phyloP scores from a whole-genome alignment of 2,888 invertebrate species.

The Copidosoma aretas region DNA sequence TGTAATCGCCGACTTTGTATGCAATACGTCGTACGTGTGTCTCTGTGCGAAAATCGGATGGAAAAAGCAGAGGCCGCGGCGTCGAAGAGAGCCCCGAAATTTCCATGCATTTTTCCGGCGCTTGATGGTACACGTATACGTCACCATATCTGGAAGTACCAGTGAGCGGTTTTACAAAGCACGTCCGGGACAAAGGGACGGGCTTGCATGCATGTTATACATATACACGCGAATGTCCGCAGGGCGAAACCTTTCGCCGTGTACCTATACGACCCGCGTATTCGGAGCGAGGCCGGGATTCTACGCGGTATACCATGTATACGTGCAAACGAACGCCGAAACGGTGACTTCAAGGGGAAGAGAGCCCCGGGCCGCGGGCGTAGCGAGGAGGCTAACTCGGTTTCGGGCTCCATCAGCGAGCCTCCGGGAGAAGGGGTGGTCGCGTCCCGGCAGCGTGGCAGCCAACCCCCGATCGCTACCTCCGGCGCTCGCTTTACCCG shows the following conservation, averaged over 20 bases:
- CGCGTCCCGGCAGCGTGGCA: neutral
- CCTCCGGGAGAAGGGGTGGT: no score
- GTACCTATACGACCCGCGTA: neutral
- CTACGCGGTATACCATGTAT: neutral
- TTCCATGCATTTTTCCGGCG: conserved; percentile 47
- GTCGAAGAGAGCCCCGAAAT: neutral
- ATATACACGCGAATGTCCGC: neutral
- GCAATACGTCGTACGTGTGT: no score
- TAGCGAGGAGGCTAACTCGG: conserved; percentile 55
- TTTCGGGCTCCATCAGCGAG: conserved; percentile 56
- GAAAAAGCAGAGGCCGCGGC: neutral
- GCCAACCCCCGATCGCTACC: neutral
- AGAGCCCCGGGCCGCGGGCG: conserved; percentile 1
- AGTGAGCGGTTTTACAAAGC: no score
- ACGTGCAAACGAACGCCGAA: neutral
- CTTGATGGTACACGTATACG: neutral
- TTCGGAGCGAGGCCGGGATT: conserved; percentile 9
- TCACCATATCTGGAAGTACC: no score
- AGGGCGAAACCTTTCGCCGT: neutral
- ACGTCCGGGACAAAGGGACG: no score
- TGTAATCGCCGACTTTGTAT: neutral
- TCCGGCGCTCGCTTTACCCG: neutral
- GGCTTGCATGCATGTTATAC: neutral
- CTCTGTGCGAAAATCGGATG: neutral
- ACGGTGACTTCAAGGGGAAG: neutral